Base-by-base conservation (phyloP, 1,140 invertebrate species). In the Heterodera carotae region DNA sequence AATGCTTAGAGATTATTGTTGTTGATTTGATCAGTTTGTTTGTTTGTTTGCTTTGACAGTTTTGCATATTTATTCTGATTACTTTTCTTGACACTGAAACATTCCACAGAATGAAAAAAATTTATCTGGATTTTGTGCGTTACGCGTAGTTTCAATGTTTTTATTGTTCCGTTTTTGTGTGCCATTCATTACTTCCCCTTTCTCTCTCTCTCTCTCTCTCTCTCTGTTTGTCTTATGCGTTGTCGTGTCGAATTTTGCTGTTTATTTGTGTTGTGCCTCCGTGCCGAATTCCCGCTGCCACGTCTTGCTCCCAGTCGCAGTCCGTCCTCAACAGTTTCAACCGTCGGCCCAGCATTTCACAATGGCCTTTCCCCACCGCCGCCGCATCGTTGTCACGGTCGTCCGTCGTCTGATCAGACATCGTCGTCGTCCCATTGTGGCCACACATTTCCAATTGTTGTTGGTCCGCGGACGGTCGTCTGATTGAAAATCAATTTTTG, bases 291-390 rank as follows among this genome's bases (percentile, higher is more conserved):
- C 18, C 48, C 22, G 22, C 48, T 22, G n/a, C n/a, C n/a, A n/a
- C n/a, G n/a, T n/a, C n/a, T n/a, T 4, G 12, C 33, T 4, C 22
- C 62, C 62, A 66, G 27, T 34, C 62, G 78, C 80, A 77, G 36
- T 78, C 76, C 78, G 80, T 78, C 80, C 76, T 76, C 56, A 78
- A 18, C 48, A 33, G 31, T 34, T 80, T 36, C 62, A 78, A 53
- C 53, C 80, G 78, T 76, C 67, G 29, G 39, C 71, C 80, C 18
- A 78, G 36, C 56, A 36, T 56, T 25, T 78, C 60, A 27, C 34
- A 59, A 18, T 81, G 34, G 25, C 56, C 36, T 6, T 33, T 31
- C 2, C 79, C 62, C 59, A 67, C 18, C 8, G 15, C 60, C n/a
- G n/a, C 66, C 27, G 56, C 31, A 18, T 31, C 39, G 39, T 43